phyloP scores from a whole-genome alignment of 2,113 vertebrate species.

The Zeus faber region DNA sequence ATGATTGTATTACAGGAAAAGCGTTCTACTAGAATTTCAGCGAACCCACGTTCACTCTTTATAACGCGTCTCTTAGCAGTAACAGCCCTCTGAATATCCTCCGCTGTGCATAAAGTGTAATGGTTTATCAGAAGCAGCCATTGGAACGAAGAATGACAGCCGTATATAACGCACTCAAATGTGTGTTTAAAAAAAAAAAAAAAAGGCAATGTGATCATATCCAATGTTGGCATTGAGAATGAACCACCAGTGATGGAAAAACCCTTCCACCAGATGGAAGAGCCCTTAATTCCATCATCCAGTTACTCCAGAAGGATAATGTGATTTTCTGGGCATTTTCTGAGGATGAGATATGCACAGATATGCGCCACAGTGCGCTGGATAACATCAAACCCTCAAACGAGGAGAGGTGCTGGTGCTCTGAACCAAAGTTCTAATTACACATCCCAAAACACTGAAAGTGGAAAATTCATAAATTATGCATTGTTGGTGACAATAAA shows the following conservation, averaged over 20 bases:
- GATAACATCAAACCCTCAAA: neutral
- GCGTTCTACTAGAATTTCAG: constrained; percentile 7
- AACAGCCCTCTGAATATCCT: too few relatives aligned
- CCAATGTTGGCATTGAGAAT: neutral
- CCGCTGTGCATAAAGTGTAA: too few relatives aligned
- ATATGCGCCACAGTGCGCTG: neutral
- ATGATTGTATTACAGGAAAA: neutral
- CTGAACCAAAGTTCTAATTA: neutral
- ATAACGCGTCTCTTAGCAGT: too few relatives aligned
- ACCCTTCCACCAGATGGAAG: neutral
- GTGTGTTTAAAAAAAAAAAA: too few relatives aligned
- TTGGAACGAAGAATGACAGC: too few relatives aligned
- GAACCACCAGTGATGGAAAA: neutral
- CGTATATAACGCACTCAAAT: too few relatives aligned
- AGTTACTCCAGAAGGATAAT: constrained; percentile 1
- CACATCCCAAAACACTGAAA: too few relatives aligned
- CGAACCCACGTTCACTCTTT: too few relatives aligned
- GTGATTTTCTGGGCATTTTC: neutral
- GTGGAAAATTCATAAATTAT: too few relatives aligned
- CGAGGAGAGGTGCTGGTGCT: neutral
- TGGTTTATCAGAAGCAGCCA: too few relatives aligned
- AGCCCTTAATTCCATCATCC: neutral
- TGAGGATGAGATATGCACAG: neutral
- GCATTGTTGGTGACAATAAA: too few relatives aligned
- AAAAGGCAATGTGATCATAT: neutral